Conservation (phyloP, 2,113 vertebrate genomes). For the Emberiza fucata region DNA sequence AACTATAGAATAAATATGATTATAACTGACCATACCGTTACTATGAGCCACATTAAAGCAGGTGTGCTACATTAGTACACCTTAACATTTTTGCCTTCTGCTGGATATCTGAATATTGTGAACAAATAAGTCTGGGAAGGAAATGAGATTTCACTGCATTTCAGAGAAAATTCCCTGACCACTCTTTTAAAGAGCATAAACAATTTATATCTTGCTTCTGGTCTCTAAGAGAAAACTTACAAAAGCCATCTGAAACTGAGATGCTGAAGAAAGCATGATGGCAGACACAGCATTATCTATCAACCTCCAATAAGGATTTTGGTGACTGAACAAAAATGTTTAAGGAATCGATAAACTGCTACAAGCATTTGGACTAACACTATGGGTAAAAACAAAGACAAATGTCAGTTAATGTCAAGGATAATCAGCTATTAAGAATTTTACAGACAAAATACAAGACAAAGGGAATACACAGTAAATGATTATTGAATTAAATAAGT, state of each 20-base stretch:
- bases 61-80: neutral
- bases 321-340: neutral
- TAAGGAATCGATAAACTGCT: neutral
- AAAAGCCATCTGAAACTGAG: neutral
- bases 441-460: neutral
- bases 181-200: neutral
- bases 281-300: neutral
- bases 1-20: neutral
- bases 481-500: neutral
- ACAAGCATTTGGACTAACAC: neutral
- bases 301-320: neutral
- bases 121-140: neutral
- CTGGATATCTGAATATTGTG: neutral
- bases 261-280: neutral
- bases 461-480: neutral
- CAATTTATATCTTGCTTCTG: neutral
- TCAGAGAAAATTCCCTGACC: neutral
- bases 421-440: neutral
- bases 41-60: neutral
- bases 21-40: neutral
- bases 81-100: neutral
- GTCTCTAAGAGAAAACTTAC: neutral
- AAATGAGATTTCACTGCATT: neutral
- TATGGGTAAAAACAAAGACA: neutral
- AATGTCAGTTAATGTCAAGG: neutral